phyloP scores from a whole-genome alignment of 1,140 invertebrate genomes.

The Thalassaphorura encarpata region DNA sequence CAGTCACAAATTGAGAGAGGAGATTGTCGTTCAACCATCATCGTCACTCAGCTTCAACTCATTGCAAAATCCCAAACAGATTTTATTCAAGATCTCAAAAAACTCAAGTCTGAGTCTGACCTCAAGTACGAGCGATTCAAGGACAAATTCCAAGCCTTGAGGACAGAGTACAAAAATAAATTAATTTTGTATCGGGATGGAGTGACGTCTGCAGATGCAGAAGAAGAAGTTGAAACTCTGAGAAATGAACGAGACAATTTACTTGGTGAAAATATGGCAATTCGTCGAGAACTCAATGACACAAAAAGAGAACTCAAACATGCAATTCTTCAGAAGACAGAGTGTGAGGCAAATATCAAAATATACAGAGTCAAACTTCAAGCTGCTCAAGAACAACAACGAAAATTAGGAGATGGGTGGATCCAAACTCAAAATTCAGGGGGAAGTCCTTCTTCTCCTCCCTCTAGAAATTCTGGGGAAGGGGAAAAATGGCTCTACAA shows the following conservation, averaged over 20 bases:
- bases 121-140: conserved; percentile 13
- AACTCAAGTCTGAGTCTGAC: conserved; percentile 12
- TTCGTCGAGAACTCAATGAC: conserved; percentile 15
- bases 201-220: neutral
- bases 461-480: neutral
- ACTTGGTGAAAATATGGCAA: neutral
- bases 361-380: conserved; percentile 15
- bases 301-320: conserved; percentile 9
- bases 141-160: conserved; percentile 9
- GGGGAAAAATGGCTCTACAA: neutral
- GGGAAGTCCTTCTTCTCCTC: neutral
- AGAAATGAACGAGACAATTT: conserved; percentile 20
- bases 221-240: conserved; percentile 12
- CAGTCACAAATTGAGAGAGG: conserved; percentile 12
- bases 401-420: neutral
- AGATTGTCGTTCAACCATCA: conserved; percentile 12
- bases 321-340: conserved; percentile 8
- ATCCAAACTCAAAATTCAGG: neutral
- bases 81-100: conserved; percentile 13
- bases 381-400: conserved; percentile 3
- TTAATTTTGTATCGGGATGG: conserved; percentile 13
- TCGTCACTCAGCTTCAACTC: conserved; percentile 11
- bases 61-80: conserved; percentile 20
- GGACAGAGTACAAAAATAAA: conserved; percentile 19
- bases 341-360: conserved; percentile 14